Conservation (phyloP, 2,888 invertebrate genomes). For the Malacosoma neustria region DNA sequence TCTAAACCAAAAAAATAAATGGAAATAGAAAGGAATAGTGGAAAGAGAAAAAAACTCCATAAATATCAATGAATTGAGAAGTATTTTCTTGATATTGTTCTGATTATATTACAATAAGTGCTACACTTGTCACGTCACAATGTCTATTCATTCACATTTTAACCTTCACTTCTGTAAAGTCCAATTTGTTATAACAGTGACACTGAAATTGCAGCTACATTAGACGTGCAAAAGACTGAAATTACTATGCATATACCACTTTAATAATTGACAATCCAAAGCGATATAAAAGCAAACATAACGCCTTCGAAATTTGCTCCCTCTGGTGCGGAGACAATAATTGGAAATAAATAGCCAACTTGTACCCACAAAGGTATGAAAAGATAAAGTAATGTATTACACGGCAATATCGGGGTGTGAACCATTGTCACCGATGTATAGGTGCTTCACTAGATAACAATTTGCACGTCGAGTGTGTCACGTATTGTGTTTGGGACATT, state of each 20-base stretch:
- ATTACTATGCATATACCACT: conserved; percentile 3
- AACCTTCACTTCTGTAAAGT: conserved; percentile 16
- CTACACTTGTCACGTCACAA: conserved; percentile 59
- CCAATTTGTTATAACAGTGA: conserved; percentile 1
- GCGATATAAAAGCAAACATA: conserved; percentile 57
- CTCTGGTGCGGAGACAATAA: conserved; percentile 56
- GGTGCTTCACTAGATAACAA: conserved; percentile 58
- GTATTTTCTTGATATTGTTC: too few relatives aligned
- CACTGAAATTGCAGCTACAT: conserved; percentile 7
- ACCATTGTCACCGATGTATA: conserved; percentile 41
- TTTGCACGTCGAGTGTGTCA: conserved; percentile 58
- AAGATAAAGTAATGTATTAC: conserved; percentile 67
- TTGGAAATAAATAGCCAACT: conserved; percentile 61
- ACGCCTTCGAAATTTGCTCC: conserved; percentile 51
- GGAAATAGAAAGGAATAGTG: too few relatives aligned
- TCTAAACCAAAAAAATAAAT: too few relatives aligned
- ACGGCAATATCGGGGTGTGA: conserved; percentile 65
- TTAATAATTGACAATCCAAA: conserved; percentile 22
- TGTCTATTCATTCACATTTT: conserved; percentile 61
- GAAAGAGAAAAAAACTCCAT: too few relatives aligned
- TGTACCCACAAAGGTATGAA: conserved; percentile 52
- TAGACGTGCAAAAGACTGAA: conserved; percentile 3
- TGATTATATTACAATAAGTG: conserved; percentile 25
- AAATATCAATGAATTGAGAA: too few relatives aligned
- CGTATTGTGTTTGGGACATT: conserved; percentile 51